phyloP scores from a whole-genome alignment of 2,888 invertebrate species.

The Hedya salicella region DNA sequence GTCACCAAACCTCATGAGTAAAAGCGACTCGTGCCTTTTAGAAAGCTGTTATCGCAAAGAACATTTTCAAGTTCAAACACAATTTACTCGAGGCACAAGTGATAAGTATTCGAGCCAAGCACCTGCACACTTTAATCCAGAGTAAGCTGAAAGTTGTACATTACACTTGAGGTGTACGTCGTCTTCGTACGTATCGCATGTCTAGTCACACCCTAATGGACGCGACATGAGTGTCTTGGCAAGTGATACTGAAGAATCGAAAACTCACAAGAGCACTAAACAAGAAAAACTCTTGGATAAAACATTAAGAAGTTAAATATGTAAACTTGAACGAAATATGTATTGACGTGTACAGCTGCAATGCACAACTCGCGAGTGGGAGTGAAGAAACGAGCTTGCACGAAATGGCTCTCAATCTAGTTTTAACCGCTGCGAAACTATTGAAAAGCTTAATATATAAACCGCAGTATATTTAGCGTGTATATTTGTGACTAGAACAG shows the following conservation, averaged over 20 bases:
- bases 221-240: slow-evolving; percentile 20
- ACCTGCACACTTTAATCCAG: slow-evolving; percentile 20
- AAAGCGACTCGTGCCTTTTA: not conserved
- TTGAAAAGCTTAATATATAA: slow-evolving; percentile 2
- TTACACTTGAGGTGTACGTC: slow-evolving; percentile 18
- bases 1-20: not conserved
- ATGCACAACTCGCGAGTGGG: slow-evolving; percentile 26
- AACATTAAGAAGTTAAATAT: slow-evolving; percentile 19
- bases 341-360: slow-evolving; percentile 18
- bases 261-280: slow-evolving; percentile 3
- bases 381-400: slow-evolving; percentile 22
- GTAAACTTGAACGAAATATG: slow-evolving; percentile 9
- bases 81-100: slow-evolving; percentile 20
- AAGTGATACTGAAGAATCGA: slow-evolving; percentile 24
- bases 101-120: slow-evolving; percentile 17
- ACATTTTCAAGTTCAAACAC: slow-evolving; percentile 19
- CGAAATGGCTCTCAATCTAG: slow-evolving; percentile 35
- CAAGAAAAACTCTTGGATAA: slow-evolving; percentile 2
- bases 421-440: slow-evolving; percentile 10
- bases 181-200: not conserved
- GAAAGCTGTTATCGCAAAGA: slow-evolving; percentile 15
- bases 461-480: not conserved
- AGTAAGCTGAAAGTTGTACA: slow-evolving; percentile 17
- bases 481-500: too few relatives aligned
- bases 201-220: slow-evolving; percentile 24